Evolutionary conservation across 2,888 invertebrate genomes (phyloP).

Genomic region (Torymus auratus): DNA sequence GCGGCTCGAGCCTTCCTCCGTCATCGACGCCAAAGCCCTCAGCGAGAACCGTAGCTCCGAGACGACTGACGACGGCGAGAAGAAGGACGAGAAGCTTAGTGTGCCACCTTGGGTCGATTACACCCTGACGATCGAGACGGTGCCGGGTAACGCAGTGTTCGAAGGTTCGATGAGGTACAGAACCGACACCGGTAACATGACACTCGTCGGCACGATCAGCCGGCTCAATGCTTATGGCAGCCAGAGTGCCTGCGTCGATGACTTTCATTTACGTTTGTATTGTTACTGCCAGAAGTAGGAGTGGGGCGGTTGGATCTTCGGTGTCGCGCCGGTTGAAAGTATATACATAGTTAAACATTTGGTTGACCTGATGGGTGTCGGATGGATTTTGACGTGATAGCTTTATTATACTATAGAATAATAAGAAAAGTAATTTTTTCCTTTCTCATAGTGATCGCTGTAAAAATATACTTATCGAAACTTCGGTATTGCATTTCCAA

Average conservation of each 20-base stretch:
- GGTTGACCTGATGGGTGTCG: no score
- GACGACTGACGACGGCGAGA: background rate
- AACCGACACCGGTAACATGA: conserved; percentile 73
- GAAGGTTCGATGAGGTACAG: conserved; percentile 85
- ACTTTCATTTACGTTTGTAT: conserved; percentile 86
- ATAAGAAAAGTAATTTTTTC: no score
- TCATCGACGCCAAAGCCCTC: conserved; percentile 83
- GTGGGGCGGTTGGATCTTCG: no score
- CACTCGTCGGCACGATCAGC: conserved; percentile 85
- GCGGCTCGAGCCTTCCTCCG: conserved; percentile 80
- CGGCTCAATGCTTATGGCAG: conserved; percentile 88
- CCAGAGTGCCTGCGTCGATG: conserved; percentile 87
- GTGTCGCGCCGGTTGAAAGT: no score
- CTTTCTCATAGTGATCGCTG: no score
- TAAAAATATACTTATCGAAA: no score
- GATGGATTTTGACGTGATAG: no score
- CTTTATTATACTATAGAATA: no score
- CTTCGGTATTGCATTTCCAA: no score
- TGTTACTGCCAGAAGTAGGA: conserved; percentile 81
- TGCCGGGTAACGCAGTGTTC: conserved; percentile 85
- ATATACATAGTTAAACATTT: no score
- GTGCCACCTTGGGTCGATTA: conserved; percentile 80
- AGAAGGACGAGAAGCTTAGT: background rate
- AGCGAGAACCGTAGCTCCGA: background rate
- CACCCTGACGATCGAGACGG: conserved; percentile 81